Evolutionary conservation across 2,113 vertebrate genomes (phyloP).

Genomic region (Alligator mississippiensis): DNA sequence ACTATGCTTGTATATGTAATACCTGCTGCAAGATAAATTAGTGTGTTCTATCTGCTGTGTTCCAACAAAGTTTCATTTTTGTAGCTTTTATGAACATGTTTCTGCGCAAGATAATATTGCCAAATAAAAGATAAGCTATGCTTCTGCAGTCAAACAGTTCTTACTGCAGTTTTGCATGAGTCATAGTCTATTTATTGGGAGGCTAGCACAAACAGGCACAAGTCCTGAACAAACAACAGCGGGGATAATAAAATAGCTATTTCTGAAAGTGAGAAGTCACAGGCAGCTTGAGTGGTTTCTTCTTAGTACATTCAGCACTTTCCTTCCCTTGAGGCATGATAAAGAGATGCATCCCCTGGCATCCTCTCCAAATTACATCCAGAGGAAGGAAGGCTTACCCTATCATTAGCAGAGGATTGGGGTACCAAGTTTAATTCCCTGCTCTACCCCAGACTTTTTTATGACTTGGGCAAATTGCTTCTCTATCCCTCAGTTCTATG

Average conservation of each 20-base stretch:
- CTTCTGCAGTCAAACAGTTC: slow-evolving; percentile 41
- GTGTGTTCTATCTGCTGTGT: slow-evolving; percentile 53
- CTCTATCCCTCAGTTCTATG: not conserved
- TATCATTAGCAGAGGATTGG: not conserved
- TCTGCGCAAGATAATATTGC: slow-evolving; percentile 61
- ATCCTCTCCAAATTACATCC: not conserved
- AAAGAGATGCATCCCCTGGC: not conserved
- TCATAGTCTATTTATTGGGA: slow-evolving; percentile 43
- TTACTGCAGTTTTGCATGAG: slow-evolving; percentile 33
- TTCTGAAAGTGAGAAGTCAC: not conserved
- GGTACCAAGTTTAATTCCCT: slow-evolving; percentile 28
- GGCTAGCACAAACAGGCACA: slow-evolving; percentile 54
- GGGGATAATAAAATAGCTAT: not conserved
- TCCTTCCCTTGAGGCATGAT: not conserved
- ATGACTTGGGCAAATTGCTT: not conserved
- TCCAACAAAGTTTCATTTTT: slow-evolving; percentile 62
- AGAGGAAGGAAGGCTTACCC: accelerated
- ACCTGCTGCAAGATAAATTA: slow-evolving; percentile 51
- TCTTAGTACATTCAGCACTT: not conserved
- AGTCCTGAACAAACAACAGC: slow-evolving; percentile 52
- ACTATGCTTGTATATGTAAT: slow-evolving; percentile 47
- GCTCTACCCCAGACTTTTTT: not conserved
- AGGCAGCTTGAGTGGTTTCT: not conserved
- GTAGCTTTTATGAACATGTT: slow-evolving; percentile 59
- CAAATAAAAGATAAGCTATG: slow-evolving; percentile 63